phyloP scores from a whole-genome alignment of 1,140 invertebrate species.

The Lepidostoma basale region DNA sequence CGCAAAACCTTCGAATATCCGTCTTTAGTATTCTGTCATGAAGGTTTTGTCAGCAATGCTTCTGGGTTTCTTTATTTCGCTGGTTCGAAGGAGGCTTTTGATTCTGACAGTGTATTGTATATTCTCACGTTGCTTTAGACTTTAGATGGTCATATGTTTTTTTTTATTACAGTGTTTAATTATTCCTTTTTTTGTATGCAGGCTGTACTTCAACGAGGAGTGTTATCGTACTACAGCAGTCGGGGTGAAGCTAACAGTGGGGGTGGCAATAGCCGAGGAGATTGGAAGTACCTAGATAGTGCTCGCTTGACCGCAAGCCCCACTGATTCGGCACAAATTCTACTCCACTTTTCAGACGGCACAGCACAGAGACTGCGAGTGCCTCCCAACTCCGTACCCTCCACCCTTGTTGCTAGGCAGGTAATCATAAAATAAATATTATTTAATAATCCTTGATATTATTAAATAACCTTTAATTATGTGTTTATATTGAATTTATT shows the following conservation, averaged over 20 bases:
- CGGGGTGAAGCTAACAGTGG: constrained; percentile 66
- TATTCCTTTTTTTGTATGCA: constrained; percentile 42
- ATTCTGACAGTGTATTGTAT: too few relatives aligned
- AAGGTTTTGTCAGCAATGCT: too few relatives aligned
- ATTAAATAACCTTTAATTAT: too few relatives aligned
- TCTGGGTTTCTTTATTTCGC: too few relatives aligned
- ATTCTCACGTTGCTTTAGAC: too few relatives aligned
- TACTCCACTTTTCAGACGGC: constrained; percentile 67
- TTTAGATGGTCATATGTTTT: too few relatives aligned
- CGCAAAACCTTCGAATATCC: too few relatives aligned
- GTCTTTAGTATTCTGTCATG: too few relatives aligned
- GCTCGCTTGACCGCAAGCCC: constrained; percentile 59
- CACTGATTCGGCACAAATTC: constrained; percentile 59
- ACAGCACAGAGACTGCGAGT: constrained; percentile 64
- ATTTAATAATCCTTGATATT: background rate
- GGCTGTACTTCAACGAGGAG: constrained; percentile 70
- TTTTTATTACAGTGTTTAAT: background rate
- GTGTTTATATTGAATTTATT: too few relatives aligned
- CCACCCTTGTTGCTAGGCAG: constrained; percentile 55
- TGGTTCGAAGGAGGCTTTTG: too few relatives aligned
- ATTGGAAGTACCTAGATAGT: constrained; percentile 72
- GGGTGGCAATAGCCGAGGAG: constrained; percentile 61
- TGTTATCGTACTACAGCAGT: constrained; percentile 68
- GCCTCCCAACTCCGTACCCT: constrained; percentile 48
- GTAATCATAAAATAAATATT: constrained; percentile 45